phyloP scores from a whole-genome alignment of 2,113 vertebrate genomes.

The Salvelinus sp. region DNA sequence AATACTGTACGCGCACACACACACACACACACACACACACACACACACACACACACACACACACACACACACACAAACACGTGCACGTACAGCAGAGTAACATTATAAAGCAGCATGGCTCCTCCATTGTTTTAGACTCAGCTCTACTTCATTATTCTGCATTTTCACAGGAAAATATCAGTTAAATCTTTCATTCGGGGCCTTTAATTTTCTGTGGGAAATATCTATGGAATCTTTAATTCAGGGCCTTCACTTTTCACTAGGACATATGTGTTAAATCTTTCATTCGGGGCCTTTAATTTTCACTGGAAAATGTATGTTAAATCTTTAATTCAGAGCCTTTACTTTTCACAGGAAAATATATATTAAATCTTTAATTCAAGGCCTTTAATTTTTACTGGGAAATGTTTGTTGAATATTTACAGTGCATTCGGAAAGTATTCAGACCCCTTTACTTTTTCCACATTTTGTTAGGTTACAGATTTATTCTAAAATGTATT shows the following conservation, averaged over 20 bases:
- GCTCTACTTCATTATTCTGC: slow-evolving; percentile 28
- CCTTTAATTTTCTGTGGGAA: slow-evolving; percentile 18
- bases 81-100: too few species aligned
- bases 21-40: too few species aligned
- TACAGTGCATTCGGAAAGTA: neutral
- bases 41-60: too few species aligned
- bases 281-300: slow-evolving; percentile 42
- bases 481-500: too few species aligned
- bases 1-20: too few species aligned
- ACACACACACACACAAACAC: too few species aligned
- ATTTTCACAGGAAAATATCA: slow-evolving; percentile 28
- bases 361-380: slow-evolving; percentile 51
- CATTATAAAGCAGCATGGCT: neutral
- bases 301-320: slow-evolving; percentile 38
- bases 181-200: slow-evolving; percentile 45
- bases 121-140: slow-evolving; percentile 10
- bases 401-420: slow-evolving; percentile 48
- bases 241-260: neutral
- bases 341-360: slow-evolving; percentile 22
- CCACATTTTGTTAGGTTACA: too few species aligned
- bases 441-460: too few species aligned
- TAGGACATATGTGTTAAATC: slow-evolving; percentile 32
- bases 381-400: neutral
- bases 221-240: slow-evolving; percentile 52
- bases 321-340: slow-evolving; percentile 39